phyloP scores from a whole-genome alignment of 2,888 invertebrate genomes.

The Villa cingulata region DNA sequence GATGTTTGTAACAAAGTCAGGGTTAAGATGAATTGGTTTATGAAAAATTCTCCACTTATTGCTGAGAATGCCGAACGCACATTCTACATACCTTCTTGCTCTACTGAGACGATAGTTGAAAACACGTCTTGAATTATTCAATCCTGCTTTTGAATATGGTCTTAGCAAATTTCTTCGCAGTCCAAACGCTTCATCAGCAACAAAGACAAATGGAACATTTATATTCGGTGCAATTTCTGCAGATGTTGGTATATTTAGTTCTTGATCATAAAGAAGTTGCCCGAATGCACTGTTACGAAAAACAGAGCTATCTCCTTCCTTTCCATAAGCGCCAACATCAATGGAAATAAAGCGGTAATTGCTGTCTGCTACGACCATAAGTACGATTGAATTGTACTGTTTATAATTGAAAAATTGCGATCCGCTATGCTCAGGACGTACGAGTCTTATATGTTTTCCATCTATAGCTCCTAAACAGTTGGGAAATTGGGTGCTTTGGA shows the following conservation, averaged over 20 bases:
- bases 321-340: conserved; percentile 5
- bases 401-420: conserved; percentile 7
- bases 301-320: conserved; percentile 1
- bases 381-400: background rate
- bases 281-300: background rate
- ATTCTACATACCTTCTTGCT: conserved; percentile 7
- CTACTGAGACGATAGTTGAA: conserved; percentile 5
- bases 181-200: conserved; percentile 7
- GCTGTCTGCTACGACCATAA: conserved; percentile 4
- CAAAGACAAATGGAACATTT: conserved; percentile 2
- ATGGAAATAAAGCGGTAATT: conserved; percentile 5
- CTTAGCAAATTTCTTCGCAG: conserved; percentile 12
- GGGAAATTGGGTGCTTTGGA: too few species aligned
- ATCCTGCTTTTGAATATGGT: conserved; percentile 11
- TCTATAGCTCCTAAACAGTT: too few species aligned
- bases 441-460: too few species aligned
- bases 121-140: background rate
- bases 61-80: conserved; percentile 14
- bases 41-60: conserved; percentile 18
- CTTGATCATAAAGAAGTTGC: background rate
- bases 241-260: background rate
- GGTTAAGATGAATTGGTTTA: conserved; percentile 13
- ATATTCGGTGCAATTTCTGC: background rate
- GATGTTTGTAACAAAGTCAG: conserved; percentile 6
- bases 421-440: background rate